Evolutionary conservation across 1,140 invertebrate genomes (phyloP).

Genomic region (Panulirus ornatus): DNA sequence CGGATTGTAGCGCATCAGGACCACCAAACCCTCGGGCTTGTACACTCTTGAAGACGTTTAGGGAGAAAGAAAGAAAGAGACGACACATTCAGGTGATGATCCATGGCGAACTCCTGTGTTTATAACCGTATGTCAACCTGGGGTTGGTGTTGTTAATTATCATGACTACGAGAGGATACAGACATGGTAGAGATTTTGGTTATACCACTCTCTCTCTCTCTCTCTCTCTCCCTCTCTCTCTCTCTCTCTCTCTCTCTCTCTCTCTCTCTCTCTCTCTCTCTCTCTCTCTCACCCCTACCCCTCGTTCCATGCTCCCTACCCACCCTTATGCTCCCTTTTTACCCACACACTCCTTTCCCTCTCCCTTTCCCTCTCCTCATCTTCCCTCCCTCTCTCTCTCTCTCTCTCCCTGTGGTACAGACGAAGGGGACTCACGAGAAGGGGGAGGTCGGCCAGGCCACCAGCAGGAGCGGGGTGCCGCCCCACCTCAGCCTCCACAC

Average conservation of each 20-base stretch:
- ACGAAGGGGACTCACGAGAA: conserved; percentile 47
- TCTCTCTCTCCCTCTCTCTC: too few species aligned
- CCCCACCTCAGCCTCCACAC: conserved; percentile 82
- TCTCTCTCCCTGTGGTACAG: neutral
- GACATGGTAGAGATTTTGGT: too few species aligned
- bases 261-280: neutral
- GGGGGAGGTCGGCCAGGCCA: conserved; percentile 79
- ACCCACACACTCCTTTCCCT: neutral
- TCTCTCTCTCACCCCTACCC: neutral
- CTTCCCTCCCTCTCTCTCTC: neutral
- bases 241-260: neutral
- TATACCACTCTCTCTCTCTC: too few species aligned
- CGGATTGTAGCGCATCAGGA: conserved; percentile 23
- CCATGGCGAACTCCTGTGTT: too few species aligned
- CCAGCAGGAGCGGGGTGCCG: conserved; percentile 80
- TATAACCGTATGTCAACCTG: neutral
- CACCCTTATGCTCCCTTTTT: neutral
- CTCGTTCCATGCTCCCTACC: neutral
- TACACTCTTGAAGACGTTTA: too few species aligned
- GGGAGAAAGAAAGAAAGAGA: too few species aligned
- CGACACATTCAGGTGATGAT: too few species aligned
- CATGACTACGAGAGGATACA: too few species aligned
- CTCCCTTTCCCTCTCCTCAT: neutral
- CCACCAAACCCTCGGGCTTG: neutral
- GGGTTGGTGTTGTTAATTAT: neutral